Evolutionary conservation across 2,888 invertebrate species (phyloP), one percentile per base, ranked within the genome.

Genomic region (Hypomecis atomaria): DNA sequence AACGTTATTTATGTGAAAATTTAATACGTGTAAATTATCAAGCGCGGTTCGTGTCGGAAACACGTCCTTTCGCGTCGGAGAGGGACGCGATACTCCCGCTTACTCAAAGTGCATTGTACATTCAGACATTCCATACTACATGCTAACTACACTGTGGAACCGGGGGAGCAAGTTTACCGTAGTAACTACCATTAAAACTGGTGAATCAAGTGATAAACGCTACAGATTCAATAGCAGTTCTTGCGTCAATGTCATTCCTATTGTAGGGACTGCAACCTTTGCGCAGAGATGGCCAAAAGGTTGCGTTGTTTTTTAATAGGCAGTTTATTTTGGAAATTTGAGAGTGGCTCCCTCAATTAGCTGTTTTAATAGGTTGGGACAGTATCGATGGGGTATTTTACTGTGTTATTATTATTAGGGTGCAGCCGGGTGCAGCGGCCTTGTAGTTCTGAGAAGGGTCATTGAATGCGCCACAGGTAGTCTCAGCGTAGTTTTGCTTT

Each of bases 371-470:
- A 38, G 9, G 38, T 38, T 4, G 38, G 38, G 11, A 9, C 7
- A 36, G n/a, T 45, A 45, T 23, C 10, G 36, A 8, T 23, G 38
- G 56, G 45, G 47, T 61, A 58, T 63, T 38, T 44, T 42, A 53
- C 53, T 62, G 48, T 58, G 33, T 44, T 48, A 54, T 63, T 48
- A 54, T 59, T 63, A 63, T 49, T 53, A 38, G 62, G 57, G 62
- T 49, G 40, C 42, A 37, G 37, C 53, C 42, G 44, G 44, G 55
- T 55, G 56, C 56, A 47, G 47, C 44, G 63, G 53, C 59, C 59
- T 63, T 63, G 59, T 36, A 7, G 23, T 63, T 63, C 63, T 55
- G 53, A 49, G 63, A 63, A 63, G 63, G 63, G 63, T 63, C 63
- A 59, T 63, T 49, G 59, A 59, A 54, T 48, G 63, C 43, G 38